Conservation (phyloP, 2,113 vertebrate species). For the Gavialis gangeticus region DNA sequence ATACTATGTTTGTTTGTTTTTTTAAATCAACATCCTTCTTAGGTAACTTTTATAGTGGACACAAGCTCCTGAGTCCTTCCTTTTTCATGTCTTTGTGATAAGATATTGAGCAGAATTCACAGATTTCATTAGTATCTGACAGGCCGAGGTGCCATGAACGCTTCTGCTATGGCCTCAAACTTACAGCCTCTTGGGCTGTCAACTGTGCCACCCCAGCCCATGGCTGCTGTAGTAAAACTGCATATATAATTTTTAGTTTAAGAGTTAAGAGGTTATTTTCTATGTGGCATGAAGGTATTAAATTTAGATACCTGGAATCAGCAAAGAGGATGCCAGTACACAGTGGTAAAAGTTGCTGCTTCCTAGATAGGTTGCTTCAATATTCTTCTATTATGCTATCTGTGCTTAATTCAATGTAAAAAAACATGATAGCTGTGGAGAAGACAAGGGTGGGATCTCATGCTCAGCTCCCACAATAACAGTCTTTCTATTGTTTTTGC, state of each 20-base stretch:
- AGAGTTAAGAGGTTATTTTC: neutral
- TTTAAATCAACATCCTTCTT: neutral
- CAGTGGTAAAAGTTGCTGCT: neutral
- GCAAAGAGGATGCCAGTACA: neutral
- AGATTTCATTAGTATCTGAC: no score
- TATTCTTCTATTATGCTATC: neutral
- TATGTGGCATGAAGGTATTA: neutral
- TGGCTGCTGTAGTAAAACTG: neutral
- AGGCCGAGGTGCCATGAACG: no score
- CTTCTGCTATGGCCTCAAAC: no score
- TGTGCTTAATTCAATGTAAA: neutral
- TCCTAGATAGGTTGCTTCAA: neutral
- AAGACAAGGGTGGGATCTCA: neutral
- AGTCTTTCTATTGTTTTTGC: neutral
- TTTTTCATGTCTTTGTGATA: no score
- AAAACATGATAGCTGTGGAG: neutral
- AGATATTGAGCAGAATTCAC: no score
- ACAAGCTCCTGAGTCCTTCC: neutral
- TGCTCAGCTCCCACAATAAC: neutral
- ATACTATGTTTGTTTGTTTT: neutral
- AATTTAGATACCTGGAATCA: neutral
- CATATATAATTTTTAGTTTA: fast-evolving
- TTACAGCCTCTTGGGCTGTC: no score
- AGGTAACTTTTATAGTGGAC: neutral
- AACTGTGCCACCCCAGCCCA: no score